Conservation (phyloP, 2,797 vertebrate genomes). For the Acomys russatus region DNA sequence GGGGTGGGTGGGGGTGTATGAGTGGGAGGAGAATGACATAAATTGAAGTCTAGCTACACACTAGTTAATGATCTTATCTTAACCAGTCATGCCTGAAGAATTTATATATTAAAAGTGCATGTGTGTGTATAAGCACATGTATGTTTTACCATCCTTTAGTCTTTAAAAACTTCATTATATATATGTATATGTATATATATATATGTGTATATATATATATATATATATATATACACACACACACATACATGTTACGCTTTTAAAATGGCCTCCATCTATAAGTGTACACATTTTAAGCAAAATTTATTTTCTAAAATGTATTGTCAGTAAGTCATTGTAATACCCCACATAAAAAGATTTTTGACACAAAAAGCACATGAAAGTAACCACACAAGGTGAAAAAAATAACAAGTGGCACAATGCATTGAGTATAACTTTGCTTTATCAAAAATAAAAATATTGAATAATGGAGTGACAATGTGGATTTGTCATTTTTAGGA, state of each 20-base stretch:
- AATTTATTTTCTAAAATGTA: conserved; percentile 22
- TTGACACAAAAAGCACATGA: not conserved
- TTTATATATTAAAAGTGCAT: conserved; percentile 43
- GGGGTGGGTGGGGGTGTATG: no score
- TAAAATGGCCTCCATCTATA: not conserved
- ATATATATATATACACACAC: not conserved
- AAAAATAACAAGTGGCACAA: conserved; percentile 37
- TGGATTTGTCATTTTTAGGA: not conserved
- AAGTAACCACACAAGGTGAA: not conserved
- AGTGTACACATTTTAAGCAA: conserved; percentile 54
- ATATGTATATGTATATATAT: no score
- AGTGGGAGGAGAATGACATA: conserved; percentile 41
- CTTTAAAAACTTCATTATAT: not conserved
- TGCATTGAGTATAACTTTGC: not conserved
- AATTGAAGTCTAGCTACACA: conserved; percentile 63
- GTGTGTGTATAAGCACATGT: not conserved
- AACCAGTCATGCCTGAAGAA: conserved; percentile 42
- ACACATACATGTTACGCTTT: not conserved
- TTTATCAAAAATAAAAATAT: conserved; percentile 52
- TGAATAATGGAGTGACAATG: not conserved
- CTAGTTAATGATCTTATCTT: conserved; percentile 76
- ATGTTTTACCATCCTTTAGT: conserved; percentile 2
- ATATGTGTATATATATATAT: not conserved
- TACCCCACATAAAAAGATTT: conserved; percentile 48
- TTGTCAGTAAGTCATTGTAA: conserved; percentile 37